Base-by-base conservation (phyloP, 92 coral and sea anemone genomes). In the Parazoanthus darwini region DNA sequence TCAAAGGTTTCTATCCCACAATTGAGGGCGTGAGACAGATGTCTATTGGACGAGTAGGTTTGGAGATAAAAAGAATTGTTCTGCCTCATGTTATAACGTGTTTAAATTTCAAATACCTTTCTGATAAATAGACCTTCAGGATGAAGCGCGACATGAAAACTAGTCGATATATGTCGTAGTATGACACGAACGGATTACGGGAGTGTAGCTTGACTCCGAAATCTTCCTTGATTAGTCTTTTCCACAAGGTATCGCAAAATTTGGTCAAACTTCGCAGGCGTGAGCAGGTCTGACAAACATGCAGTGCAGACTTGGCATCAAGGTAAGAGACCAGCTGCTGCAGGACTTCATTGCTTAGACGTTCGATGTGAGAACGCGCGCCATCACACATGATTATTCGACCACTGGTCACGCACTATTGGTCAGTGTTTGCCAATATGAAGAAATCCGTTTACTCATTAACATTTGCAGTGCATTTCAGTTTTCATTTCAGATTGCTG, bases 171-270 rank as follows among this genome's bases (percentile, higher is more conserved):
- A 97, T 93, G 85, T 97, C 95, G 65, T 88, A 89, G 56, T 86
- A 94, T 1, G 95, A 89, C 38, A 72, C 67, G 65, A 97, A 95
- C 25, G 99, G 99, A 29, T 42, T 86, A 44, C 91, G 92, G 16
- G 92, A 85, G 79, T 82, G 88, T 3, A 97, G 94, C 44, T 91
- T 82, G 46, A 95, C 89, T 29, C 92, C 93, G 81, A 92, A 96
- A 89, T 97, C 99, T 78, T 93, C 82, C 11, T 85, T 90, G 73
- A 96, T 93, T 75, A 94, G 90, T 39, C 89, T 86, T 72, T 93
- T 92, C 99, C 99, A 97, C 4, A 97, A 88, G 5, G 89, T 94
- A 42, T 97, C 97, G 76, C 94, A 91, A 71, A 86, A 93, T 73
- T 80, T 89, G 65, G 93, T 88, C 39, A 90, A 90, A 43, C 77